Percentiles rank a stretch among this genome's conserved stretches.
Conservation (phyloP, 2,888 invertebrate genomes). For the Eutolmus rufibarbis region DNA sequence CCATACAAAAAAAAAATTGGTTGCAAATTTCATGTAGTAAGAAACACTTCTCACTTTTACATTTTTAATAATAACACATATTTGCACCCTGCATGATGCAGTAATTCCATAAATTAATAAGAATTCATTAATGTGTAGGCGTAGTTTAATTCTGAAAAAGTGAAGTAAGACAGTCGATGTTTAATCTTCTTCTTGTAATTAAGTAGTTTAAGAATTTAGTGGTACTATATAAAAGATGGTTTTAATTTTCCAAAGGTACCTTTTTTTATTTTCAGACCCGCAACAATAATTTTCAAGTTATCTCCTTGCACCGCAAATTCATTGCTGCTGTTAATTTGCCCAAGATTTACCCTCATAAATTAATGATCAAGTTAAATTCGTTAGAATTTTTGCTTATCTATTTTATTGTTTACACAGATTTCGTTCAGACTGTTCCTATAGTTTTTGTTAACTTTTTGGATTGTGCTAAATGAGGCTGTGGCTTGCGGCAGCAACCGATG, state of each 20-base stretch:
- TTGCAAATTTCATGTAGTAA: too few species aligned
- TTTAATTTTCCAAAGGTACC: not conserved
- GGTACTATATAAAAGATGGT: not conserved
- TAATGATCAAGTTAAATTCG: not conserved
- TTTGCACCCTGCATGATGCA: too few species aligned
- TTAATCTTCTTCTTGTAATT: too few species aligned
- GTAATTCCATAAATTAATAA: too few species aligned
- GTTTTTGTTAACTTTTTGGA: not conserved
- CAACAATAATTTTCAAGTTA: not conserved
- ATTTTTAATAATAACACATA: too few species aligned
- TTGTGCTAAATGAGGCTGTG: not conserved
- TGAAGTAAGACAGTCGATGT: too few species aligned
- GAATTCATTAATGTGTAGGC: too few species aligned
- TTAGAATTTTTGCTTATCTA: not conserved
- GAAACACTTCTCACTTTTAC: too few species aligned
- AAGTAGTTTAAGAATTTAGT: too few species aligned
- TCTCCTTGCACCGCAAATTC: not conserved
- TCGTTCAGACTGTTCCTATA: not conserved
- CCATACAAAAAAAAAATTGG: too few species aligned
- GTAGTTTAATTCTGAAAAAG: too few species aligned
- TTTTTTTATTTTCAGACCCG: not conserved
- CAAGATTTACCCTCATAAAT: not conserved
- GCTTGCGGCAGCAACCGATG: not conserved
- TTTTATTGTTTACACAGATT: not conserved
- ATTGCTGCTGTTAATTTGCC: not conserved